phyloP scores from a whole-genome alignment of 2,797 vertebrate species.

The Gallinago nigripennis region DNA sequence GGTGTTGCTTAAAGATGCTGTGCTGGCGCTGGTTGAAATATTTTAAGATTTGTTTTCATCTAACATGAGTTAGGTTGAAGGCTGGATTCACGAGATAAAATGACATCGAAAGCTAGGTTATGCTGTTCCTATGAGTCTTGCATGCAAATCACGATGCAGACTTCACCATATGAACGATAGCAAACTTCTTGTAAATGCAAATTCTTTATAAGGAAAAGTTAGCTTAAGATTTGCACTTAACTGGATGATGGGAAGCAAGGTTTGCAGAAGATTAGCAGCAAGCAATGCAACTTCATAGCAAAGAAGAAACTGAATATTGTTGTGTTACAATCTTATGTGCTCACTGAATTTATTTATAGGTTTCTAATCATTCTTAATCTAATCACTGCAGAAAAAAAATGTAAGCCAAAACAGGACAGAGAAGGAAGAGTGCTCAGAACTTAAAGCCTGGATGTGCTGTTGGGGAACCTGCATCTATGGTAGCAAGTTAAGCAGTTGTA shows the following conservation, averaged over 20 bases:
- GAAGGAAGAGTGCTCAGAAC: not conserved
- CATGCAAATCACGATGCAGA: conserved; percentile 16
- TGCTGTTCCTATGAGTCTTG: not conserved
- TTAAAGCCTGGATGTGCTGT: not conserved
- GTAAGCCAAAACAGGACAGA: not conserved
- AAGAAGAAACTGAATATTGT: not conserved
- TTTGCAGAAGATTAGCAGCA: not conserved
- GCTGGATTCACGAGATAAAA: conserved; percentile 63
- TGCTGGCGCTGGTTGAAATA: conserved; percentile 13
- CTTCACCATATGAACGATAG: not conserved
- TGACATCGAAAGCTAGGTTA: conserved; percentile 14
- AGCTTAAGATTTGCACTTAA: not conserved
- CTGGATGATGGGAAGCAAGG: not conserved
- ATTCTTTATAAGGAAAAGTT: conserved; percentile 30
- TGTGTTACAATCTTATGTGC: not conserved
- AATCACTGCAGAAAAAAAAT: not conserved
- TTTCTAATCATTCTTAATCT: not conserved
- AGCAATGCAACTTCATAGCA: not conserved
- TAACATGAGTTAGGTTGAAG: conserved; percentile 44
- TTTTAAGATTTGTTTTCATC: conserved; percentile 61
- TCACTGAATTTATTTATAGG: not conserved
- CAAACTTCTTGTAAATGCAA: conserved; percentile 22
- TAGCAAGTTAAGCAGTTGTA: not conserved
- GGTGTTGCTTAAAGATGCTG: conserved; percentile 45
- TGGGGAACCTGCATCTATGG: not conserved